Evolutionary conservation across 1,140 invertebrate genomes (phyloP), one percentile per base, ranked within the genome.

Genomic region (Polypedilum pembai): DNA sequence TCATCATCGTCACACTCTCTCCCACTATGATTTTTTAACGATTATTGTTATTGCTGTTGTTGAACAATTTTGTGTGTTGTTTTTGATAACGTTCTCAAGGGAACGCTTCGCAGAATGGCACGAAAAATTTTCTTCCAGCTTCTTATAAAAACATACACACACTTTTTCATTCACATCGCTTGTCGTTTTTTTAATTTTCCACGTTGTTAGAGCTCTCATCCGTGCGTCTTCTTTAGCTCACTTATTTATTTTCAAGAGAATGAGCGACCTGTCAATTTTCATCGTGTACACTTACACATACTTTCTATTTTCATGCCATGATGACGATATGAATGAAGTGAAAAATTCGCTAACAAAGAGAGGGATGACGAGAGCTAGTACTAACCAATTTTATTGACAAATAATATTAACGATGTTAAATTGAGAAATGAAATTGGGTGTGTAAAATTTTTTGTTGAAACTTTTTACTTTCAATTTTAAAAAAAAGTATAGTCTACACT

Each of bases 351-450:
- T n/a, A n/a, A 56, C 1, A 56, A 56, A 56, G 7, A n/a, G 45
- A n/a, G n/a, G 45, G 45, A n/a, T 56, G 45, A 56, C n/a, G 45
- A 56, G 12, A 56, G n/a, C 12, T 56, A n/a, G 45, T 56, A n/a
- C 10, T 56, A 33, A 33, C 24, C 24, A 33, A 33, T 12, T 18
- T 69, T 69, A 69, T 69, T 69, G 65, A 69, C 65, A 69, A 69
- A 69, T 69, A 69, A 69, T 69, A 69, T 69, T 69, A 69, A 69
- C 65, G 65, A 69, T 69, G 65, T 69, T 69, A 69, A 69, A 69
- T 69, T 18, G 65, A 69, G 45, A 69, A 69, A 69, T 69, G 65
- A 69, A 69, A 69, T 69, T 69, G 65, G 65, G 65, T 69, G 65
- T 20, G 18, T 69, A 21, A 69, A 69, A 69, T 18, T 56, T 12